A percentile compares a stretch with the other conserved stretches of the same genome.
phyloP scores from a whole-genome alignment of 2,888 invertebrate species.

The Lamellibrachia columna region DNA sequence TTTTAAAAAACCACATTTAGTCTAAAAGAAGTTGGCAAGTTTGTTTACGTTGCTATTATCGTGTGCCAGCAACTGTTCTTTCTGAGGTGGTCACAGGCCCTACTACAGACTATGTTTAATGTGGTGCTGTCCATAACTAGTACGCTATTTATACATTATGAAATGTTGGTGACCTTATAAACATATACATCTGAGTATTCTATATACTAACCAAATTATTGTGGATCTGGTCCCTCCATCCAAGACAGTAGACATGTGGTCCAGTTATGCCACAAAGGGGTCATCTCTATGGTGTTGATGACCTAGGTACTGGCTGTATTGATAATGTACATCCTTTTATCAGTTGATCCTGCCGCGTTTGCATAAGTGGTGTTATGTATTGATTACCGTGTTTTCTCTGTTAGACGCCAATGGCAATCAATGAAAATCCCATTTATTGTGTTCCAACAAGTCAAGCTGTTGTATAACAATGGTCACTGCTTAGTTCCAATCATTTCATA shows the following conservation, averaged over 20 bases:
- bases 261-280: background rate
- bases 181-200: background rate
- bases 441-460: no score
- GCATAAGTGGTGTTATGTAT: background rate
- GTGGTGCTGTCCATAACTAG: background rate
- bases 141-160: slow-evolving; percentile 1
- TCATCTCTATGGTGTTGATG: background rate
- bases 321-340: background rate
- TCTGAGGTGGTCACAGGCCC: background rate
- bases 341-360: background rate
- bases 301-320: background rate
- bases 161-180: background rate
- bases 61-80: background rate
- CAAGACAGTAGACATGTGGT: background rate
- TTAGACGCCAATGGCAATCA: background rate
- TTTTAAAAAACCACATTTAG: background rate
- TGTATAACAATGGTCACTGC: no score
- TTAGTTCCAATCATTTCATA: no score
- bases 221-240: background rate
- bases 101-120: background rate
- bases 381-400: background rate
- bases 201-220: background rate
- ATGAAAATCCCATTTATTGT: no score
- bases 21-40: background rate
- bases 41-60: background rate